phyloP scores from a whole-genome alignment of 2,797 vertebrate genomes.

The Cuniculus paca region DNA sequence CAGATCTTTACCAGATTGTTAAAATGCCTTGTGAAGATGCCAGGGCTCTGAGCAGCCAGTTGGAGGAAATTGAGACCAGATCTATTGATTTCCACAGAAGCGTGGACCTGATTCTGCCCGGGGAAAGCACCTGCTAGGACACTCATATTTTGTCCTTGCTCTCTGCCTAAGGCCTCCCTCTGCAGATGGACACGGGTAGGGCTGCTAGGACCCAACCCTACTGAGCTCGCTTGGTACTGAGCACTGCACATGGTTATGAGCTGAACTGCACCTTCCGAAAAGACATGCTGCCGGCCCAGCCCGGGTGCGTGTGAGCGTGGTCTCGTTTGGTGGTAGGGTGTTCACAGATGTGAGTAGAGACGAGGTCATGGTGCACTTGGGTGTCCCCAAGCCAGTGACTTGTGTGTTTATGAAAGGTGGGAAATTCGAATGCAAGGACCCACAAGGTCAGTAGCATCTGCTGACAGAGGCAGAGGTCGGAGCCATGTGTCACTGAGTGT shows the following conservation, averaged over 20 bases:
- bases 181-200: constrained; percentile 52
- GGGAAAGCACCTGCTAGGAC: not conserved
- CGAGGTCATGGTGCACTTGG: not conserved
- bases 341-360: not conserved
- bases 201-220: not conserved
- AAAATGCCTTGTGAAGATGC: not conserved
- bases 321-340: not conserved
- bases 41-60: not conserved
- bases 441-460: not conserved
- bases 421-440: not conserved
- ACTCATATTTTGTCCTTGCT: not conserved
- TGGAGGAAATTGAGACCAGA: not conserved
- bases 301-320: no score
- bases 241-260: not conserved
- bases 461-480: not conserved
- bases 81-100: constrained; percentile 58
- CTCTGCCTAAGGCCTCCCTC: constrained; percentile 58
- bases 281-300: not conserved
- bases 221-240: not conserved
- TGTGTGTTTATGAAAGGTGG: not conserved
- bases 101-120: not conserved
- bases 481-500: not conserved
- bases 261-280: not conserved
- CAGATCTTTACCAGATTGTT: not conserved
- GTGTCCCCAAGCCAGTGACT: not conserved